phyloP scores from a whole-genome alignment of 2,888 invertebrate genomes.

The Troglohyphantes excavatus region DNA sequence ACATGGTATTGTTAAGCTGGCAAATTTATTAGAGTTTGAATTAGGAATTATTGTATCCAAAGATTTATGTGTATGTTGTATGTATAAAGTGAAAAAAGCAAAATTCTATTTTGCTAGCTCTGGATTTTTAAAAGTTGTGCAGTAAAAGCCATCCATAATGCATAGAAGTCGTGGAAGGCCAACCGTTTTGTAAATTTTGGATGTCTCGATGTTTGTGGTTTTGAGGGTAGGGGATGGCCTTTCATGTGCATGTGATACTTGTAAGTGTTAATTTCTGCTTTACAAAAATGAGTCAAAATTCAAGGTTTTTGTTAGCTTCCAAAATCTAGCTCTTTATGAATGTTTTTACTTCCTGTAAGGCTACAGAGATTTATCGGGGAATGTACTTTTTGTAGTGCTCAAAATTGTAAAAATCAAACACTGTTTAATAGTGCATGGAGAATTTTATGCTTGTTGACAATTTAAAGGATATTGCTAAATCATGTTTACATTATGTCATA shows the following conservation, averaged over 20 bases:
- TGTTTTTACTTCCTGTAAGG: neutral
- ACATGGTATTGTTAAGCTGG: neutral
- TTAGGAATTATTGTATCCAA: conserved; percentile 29
- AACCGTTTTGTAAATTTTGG: conserved; percentile 12
- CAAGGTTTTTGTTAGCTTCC: neutral
- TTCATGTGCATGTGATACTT: conserved; percentile 30
- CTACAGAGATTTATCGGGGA: neutral
- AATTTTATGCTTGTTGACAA: conserved; percentile 58
- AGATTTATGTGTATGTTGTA: conserved; percentile 36
- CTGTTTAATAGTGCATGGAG: conserved; percentile 44
- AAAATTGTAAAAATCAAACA: conserved; percentile 25
- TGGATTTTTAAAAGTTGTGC: neutral
- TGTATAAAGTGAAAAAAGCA: conserved; percentile 4
- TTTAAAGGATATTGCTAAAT: conserved; percentile 19
- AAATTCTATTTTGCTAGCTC: conserved; percentile 22
- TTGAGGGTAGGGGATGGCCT: conserved; percentile 6
- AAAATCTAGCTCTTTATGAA: neutral
- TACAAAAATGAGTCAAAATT: conserved; percentile 13
- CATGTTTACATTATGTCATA: conserved; percentile 44
- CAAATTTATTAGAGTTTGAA: neutral
- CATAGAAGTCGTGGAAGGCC: neutral
- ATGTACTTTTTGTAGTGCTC: conserved; percentile 1
- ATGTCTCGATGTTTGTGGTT: neutral
- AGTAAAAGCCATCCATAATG: conserved; percentile 6
- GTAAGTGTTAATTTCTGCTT: neutral